These are phyloP conservation scores for Chiloscyllium punctatum DNA, from an alignment of 2,797 vertebrate genomes.

Conservation along the genomic window DNA sequence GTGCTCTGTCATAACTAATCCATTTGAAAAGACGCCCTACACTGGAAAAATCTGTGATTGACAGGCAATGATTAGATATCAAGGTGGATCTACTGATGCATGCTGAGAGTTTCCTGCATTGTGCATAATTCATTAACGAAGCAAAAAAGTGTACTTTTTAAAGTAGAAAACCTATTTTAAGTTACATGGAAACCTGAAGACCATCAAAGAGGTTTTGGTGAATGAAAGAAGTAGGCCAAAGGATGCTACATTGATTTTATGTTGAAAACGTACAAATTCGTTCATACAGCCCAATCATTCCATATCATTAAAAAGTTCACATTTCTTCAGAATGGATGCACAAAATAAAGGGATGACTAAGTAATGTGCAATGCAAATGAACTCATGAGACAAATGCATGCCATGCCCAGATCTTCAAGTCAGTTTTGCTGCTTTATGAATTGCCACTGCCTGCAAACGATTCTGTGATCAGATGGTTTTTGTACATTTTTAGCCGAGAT, in stretches of 20 bases:
- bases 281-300: background rate
- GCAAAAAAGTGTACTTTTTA: background rate
- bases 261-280: background rate
- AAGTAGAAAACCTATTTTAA: background rate
- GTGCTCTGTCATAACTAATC: background rate
- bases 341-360: background rate
- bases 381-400: background rate
- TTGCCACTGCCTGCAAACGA: too few relatives aligned
- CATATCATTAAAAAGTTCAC: background rate
- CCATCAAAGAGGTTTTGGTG: background rate
- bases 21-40: background rate
- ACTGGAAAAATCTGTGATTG: background rate
- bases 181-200: background rate
- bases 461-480: too few relatives aligned
- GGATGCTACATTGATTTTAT: background rate
- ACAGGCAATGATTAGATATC: background rate
- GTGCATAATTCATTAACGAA: background rate
- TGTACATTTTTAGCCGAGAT: too few relatives aligned
- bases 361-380: background rate
- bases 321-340: background rate
- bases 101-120: background rate
- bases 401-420: too few relatives aligned
- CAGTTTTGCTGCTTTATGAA: too few relatives aligned
- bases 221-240: background rate
- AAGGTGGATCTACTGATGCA: background rate